phyloP scores from a whole-genome alignment of 2,113 vertebrate species.

The Nibea coibor region DNA sequence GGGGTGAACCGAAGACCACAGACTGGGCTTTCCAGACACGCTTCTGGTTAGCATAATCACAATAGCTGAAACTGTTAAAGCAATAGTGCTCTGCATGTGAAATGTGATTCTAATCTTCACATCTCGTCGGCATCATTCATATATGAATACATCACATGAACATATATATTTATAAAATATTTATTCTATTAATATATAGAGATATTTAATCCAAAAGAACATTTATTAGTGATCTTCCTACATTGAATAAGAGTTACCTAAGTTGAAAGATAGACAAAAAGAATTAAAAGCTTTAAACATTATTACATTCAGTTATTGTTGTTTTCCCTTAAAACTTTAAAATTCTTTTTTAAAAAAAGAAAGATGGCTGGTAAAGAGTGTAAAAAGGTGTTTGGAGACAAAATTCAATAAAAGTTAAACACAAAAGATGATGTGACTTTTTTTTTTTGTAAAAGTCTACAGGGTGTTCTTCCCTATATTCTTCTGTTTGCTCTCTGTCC shows the following conservation, averaged over 20 bases:
- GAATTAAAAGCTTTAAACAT: background rate
- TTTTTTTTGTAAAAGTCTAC: background rate
- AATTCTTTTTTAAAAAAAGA: background rate
- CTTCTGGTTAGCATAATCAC: slow-evolving; percentile 70
- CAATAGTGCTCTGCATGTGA: slow-evolving; percentile 29
- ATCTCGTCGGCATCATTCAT: slow-evolving; percentile 34
- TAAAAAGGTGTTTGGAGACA: background rate
- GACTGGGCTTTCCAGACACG: slow-evolving; percentile 59
- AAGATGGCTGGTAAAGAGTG: background rate
- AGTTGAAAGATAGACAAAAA: background rate
- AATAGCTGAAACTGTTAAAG: slow-evolving; percentile 57
- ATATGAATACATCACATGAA: slow-evolving; percentile 6
- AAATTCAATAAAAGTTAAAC: background rate
- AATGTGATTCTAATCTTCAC: slow-evolving; percentile 49
- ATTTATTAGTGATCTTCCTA: too few relatives aligned
- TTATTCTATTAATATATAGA: too few relatives aligned
- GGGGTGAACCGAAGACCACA: slow-evolving; percentile 69
- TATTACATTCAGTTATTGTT: background rate
- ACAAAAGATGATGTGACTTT: background rate
- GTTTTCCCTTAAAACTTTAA: background rate
- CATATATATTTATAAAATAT: background rate
- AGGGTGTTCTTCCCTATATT: background rate
- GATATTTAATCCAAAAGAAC: too few relatives aligned
- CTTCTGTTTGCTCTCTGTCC: background rate
- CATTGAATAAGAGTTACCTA: background rate